phyloP scores from a whole-genome alignment of 2,888 invertebrate genomes.

The Orchesellides sinensis region DNA sequence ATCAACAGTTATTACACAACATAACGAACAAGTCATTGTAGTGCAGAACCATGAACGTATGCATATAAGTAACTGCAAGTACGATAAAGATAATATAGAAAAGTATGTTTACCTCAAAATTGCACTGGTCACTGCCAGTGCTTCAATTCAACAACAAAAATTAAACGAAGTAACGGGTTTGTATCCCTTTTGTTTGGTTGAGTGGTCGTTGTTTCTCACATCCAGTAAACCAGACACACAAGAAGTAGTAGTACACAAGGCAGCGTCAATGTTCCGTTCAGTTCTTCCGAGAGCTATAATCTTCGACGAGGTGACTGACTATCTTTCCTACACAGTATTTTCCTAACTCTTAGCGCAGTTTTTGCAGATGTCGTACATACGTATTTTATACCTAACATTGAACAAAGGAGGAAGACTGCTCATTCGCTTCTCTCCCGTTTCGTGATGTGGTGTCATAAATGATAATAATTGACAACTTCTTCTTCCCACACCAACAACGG shows the following conservation, averaged over 20 bases:
- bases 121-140: constrained; percentile 74
- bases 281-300: constrained; percentile 21
- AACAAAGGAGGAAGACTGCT: constrained; percentile 22
- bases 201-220: constrained; percentile 45
- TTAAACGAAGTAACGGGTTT: constrained; percentile 40
- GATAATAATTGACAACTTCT: constrained; percentile 45
- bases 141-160: constrained; percentile 45
- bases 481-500: constrained; percentile 52
- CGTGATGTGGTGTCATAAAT: constrained; percentile 46
- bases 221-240: constrained; percentile 36
- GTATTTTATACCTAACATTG: no score
- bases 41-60: no score
- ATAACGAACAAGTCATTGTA: no score
- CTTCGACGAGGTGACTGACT: not conserved
- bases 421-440: constrained; percentile 29
- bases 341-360: not conserved
- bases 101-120: constrained; percentile 67
- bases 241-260: not conserved
- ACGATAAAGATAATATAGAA: not conserved
- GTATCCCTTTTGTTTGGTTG: constrained; percentile 33
- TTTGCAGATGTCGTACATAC: no score
- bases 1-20: no score
- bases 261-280: constrained; percentile 56
- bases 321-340: not conserved
- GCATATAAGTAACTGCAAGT: not conserved